These are phyloP conservation scores for Echinops telfairi DNA, from an alignment of 2,113 vertebrate species.

Conservation along the genomic window DNA sequence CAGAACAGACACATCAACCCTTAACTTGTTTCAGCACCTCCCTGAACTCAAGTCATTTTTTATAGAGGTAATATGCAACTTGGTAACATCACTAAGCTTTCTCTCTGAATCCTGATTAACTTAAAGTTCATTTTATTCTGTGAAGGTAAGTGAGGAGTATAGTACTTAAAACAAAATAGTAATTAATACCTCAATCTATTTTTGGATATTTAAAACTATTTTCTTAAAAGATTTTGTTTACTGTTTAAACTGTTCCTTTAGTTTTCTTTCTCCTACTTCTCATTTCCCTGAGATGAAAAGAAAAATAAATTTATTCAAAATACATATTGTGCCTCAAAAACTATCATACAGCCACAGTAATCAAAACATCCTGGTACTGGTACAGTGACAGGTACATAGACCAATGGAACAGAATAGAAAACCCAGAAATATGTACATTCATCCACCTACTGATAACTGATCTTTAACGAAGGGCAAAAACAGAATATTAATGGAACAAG, in stretches of 20 bases:
- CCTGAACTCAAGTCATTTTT: constrained; percentile 97
- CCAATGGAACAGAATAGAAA: too few species aligned
- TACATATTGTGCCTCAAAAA: not conserved
- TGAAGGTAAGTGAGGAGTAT: not conserved
- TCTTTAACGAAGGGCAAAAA: too few species aligned
- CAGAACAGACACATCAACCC: constrained; percentile 90
- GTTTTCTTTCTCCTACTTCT: constrained; percentile 11
- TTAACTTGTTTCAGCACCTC: constrained; percentile 95
- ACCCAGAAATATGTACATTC: too few species aligned
- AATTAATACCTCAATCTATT: constrained; percentile 6
- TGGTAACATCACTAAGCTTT: constrained; percentile 43
- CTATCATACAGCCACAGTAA: too few species aligned
- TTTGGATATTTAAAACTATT: constrained; percentile 55
- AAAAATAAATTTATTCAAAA: constrained; percentile 42
- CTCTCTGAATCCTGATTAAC: constrained; percentile 6
- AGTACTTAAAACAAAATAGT: constrained; percentile 28
- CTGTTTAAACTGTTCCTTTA: constrained; percentile 37
- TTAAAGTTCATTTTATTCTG: constrained; percentile 38
- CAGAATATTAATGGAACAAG: too few species aligned
- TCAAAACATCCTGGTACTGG: too few species aligned
- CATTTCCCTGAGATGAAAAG: constrained; percentile 35
- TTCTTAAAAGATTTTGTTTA: constrained; percentile 51
- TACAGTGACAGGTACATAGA: too few species aligned
- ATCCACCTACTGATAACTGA: too few species aligned
- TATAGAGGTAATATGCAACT: constrained; percentile 91